Evolutionary conservation across 2,888 invertebrate genomes (phyloP), one percentile per base, ranked within the genome.

Genomic region (Papilio demoleus): DNA sequence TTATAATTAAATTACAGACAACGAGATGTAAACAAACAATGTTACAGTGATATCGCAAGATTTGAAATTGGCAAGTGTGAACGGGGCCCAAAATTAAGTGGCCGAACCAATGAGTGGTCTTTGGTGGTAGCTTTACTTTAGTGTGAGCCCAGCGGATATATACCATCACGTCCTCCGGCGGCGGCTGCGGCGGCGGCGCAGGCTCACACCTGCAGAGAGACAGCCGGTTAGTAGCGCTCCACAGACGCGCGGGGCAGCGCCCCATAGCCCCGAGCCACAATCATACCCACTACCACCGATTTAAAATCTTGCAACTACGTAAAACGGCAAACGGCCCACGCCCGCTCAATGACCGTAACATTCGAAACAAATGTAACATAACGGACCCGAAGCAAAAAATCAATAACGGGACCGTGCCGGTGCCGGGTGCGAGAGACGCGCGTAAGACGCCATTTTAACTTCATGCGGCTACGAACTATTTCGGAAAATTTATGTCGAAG

Each of bases 161-260:
- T 92, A 93, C 93, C 92, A 90, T 92, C 88, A 81, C 87, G 89
- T 88, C 87, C 87, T 85, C 80, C 88, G 87, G 92, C 85, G 88
- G 86, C 91, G 76, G 92, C 89, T 78, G 88, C 88, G 83, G 90
- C 93, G 88, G 91, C 93, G 89, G 85, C 90, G 90, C 92, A 88
- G 91, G 92, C 92, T 92, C 92, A 91, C 92, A 92, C 86, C 93
- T 93, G 93, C 92, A 93, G 93, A 93, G 89, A 93, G 92, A 92
- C 88, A 92, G 89, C 90, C 88, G 88, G 92, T 93, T 93, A 93
- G 92, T 92, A 84, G 86, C 87, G 87, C 88, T 84, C 88, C 84
- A 76, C 76, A 73, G 74, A 74, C 77, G 78, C 74, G 75, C 78
- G 77, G 75, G 74, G n/a, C n/a, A n/a, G n/a, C n/a, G n/a, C n/a